Conservation (phyloP, 2,888 invertebrate genomes). For the Drosophila atroscutellata region DNA sequence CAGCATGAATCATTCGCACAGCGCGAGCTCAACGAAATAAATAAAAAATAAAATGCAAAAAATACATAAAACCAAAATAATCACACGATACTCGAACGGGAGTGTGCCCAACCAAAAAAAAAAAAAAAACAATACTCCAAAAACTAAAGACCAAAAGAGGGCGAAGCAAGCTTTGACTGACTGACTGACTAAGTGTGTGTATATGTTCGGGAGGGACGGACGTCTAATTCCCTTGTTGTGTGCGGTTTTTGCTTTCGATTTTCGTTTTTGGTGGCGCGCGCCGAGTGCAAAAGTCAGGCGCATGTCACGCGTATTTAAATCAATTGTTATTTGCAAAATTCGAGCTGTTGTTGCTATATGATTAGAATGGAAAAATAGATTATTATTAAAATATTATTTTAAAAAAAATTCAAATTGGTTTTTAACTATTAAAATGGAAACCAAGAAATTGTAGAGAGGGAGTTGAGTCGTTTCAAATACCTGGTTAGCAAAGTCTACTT, state of each 20-base stretch:
- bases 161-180: slow-evolving; percentile 66
- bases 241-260: slow-evolving; percentile 54
- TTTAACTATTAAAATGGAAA: neutral
- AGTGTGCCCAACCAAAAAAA: slow-evolving; percentile 48
- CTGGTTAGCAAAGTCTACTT: neutral
- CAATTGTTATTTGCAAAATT: slow-evolving; percentile 45
- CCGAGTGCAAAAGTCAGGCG: slow-evolving; percentile 77
- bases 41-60: slow-evolving; percentile 15
- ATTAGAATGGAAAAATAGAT: slow-evolving; percentile 39
- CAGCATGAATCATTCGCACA: slow-evolving; percentile 81
- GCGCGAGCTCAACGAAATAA: slow-evolving; percentile 54
- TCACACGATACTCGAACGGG: slow-evolving; percentile 70
- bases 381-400: slow-evolving; percentile 8
- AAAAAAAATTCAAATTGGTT: neutral
- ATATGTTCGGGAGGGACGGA: slow-evolving; percentile 14
- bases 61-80: slow-evolving; percentile 62
- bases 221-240: slow-evolving; percentile 19
- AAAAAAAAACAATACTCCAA: slow-evolving; percentile 10
- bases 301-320: slow-evolving; percentile 80
- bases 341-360: slow-evolving; percentile 1
- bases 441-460: neutral
- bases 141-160: slow-evolving; percentile 40
- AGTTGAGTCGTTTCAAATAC: neutral
- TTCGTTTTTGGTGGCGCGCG: slow-evolving; percentile 47
- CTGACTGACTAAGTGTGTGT: slow-evolving; percentile 50